Conservation (phyloP, 1,140 invertebrate species). For the Mycetomoellerius zeteki region DNA sequence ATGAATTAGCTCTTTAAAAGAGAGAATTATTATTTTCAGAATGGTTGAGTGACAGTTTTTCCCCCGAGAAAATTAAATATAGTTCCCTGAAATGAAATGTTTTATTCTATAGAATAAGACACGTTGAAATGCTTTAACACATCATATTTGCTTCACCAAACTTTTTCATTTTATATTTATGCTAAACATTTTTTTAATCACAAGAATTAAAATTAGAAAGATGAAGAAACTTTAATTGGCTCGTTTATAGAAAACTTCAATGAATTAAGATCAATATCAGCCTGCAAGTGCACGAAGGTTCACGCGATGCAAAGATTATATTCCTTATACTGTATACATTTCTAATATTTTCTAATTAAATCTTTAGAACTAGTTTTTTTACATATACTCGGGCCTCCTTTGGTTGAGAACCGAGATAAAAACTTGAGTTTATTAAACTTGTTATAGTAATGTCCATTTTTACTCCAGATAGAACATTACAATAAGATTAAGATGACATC, state of each 20-base stretch:
- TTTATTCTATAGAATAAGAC: background rate
- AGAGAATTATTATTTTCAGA: background rate
- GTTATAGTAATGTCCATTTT: background rate
- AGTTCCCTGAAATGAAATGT: background rate
- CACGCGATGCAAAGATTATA: background rate
- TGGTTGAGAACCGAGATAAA: background rate
- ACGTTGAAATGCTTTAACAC: background rate
- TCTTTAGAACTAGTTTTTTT: background rate
- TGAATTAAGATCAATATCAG: background rate
- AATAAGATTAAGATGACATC: too few relatives aligned
- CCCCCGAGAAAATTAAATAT: background rate
- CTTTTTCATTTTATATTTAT: background rate
- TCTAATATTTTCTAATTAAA: conserved; percentile 15
- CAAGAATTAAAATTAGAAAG: background rate
- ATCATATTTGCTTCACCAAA: background rate
- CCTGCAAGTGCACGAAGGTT: background rate
- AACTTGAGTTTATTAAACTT: background rate
- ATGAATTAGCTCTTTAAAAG: background rate
- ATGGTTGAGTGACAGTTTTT: background rate
- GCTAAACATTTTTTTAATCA: background rate
- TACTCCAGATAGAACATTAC: too few relatives aligned
- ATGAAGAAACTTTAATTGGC: background rate
- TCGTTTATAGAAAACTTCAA: background rate
- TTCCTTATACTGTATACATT: background rate
- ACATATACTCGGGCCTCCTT: background rate